Conservation (phyloP, 2,113 vertebrate species). For the Percopsis transmontana region DNA sequence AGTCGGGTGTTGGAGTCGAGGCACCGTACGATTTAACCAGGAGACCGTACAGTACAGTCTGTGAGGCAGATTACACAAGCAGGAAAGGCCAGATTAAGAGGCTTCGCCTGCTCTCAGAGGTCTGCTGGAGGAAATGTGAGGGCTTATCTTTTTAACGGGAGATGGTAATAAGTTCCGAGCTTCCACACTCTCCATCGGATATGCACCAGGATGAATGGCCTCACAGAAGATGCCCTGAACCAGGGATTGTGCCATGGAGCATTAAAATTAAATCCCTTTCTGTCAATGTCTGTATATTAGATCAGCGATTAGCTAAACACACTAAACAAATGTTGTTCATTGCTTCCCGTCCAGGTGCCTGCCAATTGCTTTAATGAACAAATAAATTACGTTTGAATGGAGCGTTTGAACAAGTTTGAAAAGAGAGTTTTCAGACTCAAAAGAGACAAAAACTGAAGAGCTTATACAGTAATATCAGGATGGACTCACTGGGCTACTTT, state of each 20-base stretch:
- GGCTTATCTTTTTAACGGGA: slow-evolving; percentile 42
- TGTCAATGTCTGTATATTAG: slow-evolving; percentile 5
- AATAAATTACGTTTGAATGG: too few species aligned
- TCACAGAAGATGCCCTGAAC: slow-evolving; percentile 19
- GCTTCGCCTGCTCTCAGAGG: slow-evolving; percentile 23
- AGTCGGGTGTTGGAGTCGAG: slow-evolving; percentile 11
- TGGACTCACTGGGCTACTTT: too few species aligned
- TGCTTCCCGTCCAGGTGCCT: too few species aligned
- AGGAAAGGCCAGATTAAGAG: slow-evolving; percentile 68
- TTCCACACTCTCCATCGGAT: slow-evolving; percentile 34
- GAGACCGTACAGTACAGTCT: slow-evolving; percentile 72
- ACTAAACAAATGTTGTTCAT: too few species aligned
- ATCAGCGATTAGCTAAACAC: slow-evolving; percentile 33
- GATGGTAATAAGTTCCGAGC: slow-evolving; percentile 25
- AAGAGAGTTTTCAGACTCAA: too few species aligned
- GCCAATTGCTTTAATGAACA: too few species aligned
- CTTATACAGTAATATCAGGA: too few species aligned
- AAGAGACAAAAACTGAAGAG: too few species aligned
- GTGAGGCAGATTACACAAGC: slow-evolving; percentile 68
- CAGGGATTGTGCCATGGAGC: slow-evolving; percentile 11
- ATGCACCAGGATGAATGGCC: slow-evolving; percentile 33
- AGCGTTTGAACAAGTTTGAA: too few species aligned
- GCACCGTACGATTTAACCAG: slow-evolving; percentile 56
- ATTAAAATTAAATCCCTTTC: slow-evolving; percentile 51
- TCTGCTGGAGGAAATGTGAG: slow-evolving; percentile 53